Conservation (phyloP, 2,888 invertebrate species). For the Cerastoderma edule region DNA sequence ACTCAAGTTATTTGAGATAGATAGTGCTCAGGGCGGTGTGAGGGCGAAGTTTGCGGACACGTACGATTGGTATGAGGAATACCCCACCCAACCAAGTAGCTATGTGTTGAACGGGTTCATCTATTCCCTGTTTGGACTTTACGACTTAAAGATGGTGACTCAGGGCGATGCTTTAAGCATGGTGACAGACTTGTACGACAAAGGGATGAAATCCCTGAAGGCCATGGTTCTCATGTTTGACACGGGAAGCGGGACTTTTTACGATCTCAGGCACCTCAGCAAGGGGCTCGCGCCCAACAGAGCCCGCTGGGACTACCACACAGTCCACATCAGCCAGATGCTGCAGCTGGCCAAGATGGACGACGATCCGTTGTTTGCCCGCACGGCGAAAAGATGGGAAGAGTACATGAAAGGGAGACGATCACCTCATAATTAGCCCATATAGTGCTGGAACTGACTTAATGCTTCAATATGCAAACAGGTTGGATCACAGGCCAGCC, state of each 20-base stretch:
- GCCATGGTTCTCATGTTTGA: constrained; percentile 95
- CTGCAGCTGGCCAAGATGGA: constrained; percentile 91
- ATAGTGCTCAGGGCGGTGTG: constrained; percentile 78
- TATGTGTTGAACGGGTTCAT: constrained; percentile 99
- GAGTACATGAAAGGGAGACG: constrained; percentile 97
- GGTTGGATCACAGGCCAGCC: no score
- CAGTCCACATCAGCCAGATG: constrained; percentile 97
- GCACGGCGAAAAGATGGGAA: constrained; percentile 96
- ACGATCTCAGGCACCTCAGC: constrained; percentile 97
- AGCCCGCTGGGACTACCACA: constrained; percentile 99
- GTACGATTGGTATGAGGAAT: constrained; percentile 98
- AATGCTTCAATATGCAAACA: no score
- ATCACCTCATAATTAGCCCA: constrained; percentile 94
- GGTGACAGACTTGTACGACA: constrained; percentile 82
- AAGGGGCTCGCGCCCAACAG: constrained; percentile 90
- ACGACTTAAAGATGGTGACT: constrained; percentile 93
- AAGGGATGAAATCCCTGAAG: constrained; percentile 89
- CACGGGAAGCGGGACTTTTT: constrained; percentile 96
- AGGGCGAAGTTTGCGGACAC: constrained; percentile 89
- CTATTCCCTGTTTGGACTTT: constrained; percentile 97
- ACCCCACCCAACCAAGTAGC: constrained; percentile 95
- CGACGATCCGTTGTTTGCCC: constrained; percentile 90
- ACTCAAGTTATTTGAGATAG: constrained; percentile 88
- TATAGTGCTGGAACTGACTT: no score
- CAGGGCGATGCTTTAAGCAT: constrained; percentile 88